Evolutionary conservation across 2,797 vertebrate species (phyloP), one percentile per base, ranked within the genome.

Genomic region (Serranus cabrilla): DNA sequence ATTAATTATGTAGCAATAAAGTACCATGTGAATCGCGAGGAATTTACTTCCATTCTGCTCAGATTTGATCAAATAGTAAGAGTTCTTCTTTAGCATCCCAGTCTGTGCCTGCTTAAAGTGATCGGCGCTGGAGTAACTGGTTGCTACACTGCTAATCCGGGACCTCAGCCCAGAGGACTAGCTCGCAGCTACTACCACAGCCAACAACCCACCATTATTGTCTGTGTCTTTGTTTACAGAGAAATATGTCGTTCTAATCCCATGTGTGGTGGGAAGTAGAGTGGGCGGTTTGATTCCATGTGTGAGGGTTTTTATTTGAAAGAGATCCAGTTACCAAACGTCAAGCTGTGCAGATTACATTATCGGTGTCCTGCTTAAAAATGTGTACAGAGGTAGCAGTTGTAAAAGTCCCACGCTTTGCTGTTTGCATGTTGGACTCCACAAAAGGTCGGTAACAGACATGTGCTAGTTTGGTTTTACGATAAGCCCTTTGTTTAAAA

Each of bases 191-290:
- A 54, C 79, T 25, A 46, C 84, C 72, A 59, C 82, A 80, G 86
- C 84, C 88, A 91, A 59, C 87, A 88, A 62, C 86, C 86, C 88
- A 89, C 82, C 65, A 46, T 83, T 64, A 90, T 90, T 91, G 87
- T 93, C 86, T 84, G 66, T 31, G 73, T 67, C 84, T 91, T 91
- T 92, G 91, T 92, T 87, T 83, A 79, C 79, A 64, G 77, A 78
- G 67, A 90, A 90, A 92, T 86, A 86, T 90, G 87, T 80, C 57
- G 51, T 82, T 76, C 86, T 90, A 92, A 93, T 92, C 89, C 84
- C 83, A 66, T 74, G 84, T 82, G 85, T 81, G 71, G 89, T 90
- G 83, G 88, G 89, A 89, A 86, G 87, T 20, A 12, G 82, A 69
- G 88, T 90, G 84, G 89, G 91, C 31, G 83, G 72, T 78, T 82